Evolutionary conservation across 2,888 invertebrate species (phyloP).

Genomic region (Drosophila rubida): DNA sequence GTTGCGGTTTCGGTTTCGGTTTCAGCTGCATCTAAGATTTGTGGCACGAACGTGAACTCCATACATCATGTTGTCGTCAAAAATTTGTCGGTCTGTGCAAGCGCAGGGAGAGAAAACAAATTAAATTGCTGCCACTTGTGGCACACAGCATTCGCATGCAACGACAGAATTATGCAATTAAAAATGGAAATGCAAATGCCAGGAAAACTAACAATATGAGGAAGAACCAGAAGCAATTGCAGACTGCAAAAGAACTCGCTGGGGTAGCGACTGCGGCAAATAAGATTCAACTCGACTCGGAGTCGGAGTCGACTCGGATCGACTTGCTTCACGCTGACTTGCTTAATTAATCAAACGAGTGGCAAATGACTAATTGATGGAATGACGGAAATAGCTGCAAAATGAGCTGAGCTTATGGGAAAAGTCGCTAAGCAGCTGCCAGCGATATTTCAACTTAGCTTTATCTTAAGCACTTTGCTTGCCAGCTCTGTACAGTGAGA

Average conservation of each 20-base stretch:
- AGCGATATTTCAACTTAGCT: slow-evolving; percentile 6
- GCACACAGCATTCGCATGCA: slow-evolving; percentile 60
- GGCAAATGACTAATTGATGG: slow-evolving; percentile 32
- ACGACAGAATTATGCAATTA: slow-evolving; percentile 74
- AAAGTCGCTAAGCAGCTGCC: slow-evolving; percentile 22
- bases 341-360: slow-evolving; percentile 29
- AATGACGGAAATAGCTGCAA: slow-evolving; percentile 23
- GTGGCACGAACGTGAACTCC: slow-evolving; percentile 79
- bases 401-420: slow-evolving; percentile 8
- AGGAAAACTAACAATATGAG: slow-evolving; percentile 19
- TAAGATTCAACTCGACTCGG: background rate
- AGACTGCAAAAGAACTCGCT: background rate
- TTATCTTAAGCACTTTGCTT: slow-evolving; percentile 41
- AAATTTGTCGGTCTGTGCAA: slow-evolving; percentile 50
- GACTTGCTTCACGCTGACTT: slow-evolving; percentile 18
- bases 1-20: slow-evolving; percentile 46
- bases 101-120: slow-evolving; percentile 52
- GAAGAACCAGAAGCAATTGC: slow-evolving; percentile 16
- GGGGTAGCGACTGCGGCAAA: background rate
- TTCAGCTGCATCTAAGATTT: slow-evolving; percentile 70
- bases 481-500: slow-evolving; percentile 7
- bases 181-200: slow-evolving; percentile 65
- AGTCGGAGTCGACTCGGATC: background rate
- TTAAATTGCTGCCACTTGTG: slow-evolving; percentile 74
- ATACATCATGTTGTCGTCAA: slow-evolving; percentile 72